A percentile compares a stretch with the other conserved stretches of the same genome.
phyloP scores from a whole-genome alignment of 2,888 invertebrate genomes.

The Rhimphoctona megacephalus region DNA sequence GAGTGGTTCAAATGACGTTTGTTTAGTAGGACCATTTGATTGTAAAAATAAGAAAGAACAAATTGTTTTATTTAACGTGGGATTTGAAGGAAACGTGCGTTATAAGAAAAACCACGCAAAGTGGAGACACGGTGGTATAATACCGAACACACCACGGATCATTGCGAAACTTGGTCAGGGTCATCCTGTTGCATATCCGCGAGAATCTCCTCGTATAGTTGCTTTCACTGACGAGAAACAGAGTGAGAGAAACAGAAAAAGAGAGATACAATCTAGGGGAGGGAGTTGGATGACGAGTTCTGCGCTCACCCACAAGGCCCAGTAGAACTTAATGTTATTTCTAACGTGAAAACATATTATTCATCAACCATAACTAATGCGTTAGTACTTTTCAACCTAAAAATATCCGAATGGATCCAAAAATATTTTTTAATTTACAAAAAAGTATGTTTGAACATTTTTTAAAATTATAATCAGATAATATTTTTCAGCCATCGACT shows the following conservation, averaged over 20 bases:
- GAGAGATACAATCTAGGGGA: not conserved
- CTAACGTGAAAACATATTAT: slow-evolving; percentile 5
- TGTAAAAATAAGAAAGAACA: not conserved
- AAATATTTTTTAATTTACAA: not conserved
- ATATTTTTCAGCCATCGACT: not conserved
- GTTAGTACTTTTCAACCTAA: too few species aligned
- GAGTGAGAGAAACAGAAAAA: not conserved
- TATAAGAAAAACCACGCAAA: not conserved
- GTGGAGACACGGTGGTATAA: slow-evolving; percentile 27
- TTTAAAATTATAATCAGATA: not conserved
- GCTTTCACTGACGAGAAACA: slow-evolving; percentile 76
- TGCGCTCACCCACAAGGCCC: not conserved
- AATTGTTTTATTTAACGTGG: not conserved
- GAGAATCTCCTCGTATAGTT: slow-evolving; percentile 63
- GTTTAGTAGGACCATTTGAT: too few species aligned
- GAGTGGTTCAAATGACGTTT: too few species aligned
- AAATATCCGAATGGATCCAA: not conserved
- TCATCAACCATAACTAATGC: not conserved
- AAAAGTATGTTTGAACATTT: not conserved
- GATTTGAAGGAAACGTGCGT: not conserved
- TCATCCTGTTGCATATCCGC: slow-evolving; percentile 79
- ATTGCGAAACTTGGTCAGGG: slow-evolving; percentile 82
- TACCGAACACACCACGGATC: slow-evolving; percentile 60
- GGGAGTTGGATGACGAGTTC: not conserved
- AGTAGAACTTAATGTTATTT: not conserved